Evolutionary conservation across 2,888 invertebrate genomes (phyloP), one percentile per base, ranked within the genome.

Genomic region (Scaptomyza caliginosa): DNA sequence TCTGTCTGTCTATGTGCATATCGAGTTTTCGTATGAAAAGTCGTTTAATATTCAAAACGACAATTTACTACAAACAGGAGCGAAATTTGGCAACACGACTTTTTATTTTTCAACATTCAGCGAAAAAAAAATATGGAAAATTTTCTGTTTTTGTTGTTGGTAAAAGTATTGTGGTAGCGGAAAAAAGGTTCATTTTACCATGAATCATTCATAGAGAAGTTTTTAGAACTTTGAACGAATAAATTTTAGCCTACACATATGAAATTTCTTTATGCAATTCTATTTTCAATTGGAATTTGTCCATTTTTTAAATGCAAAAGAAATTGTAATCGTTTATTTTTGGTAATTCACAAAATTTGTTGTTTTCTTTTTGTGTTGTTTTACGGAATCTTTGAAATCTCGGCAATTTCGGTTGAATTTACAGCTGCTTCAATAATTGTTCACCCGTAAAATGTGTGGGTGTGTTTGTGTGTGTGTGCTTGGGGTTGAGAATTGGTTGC

Each of bases 11-110:
- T 24, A 17, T 40, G 11, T n/a, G 40, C 6, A 19, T 21, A 13
- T 21, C 4, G 39, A 10, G 50, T 26, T 45, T 11, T 52, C 39
- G 62, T 72, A 58, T 72, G 58, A 55, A 67, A 67, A 55, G 42
- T 62, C 51, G 54, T 55, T 67, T 58, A 73, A 58, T 73, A 72
- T 72, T 62, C 56, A 54, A 71, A 71, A 67, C 54, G 57, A 32
- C 58, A 66, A 57, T 54, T 65, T 46, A 50, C 39, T 51, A 38
- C 50, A 49, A 49, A 42, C 57, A 68, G 46, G 46, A 38, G 46
- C 64, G 64, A 55, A 46, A 42, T 30, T 66, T 71, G 58, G 17
- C 30, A 39, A 39, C 7, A 0, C 0, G 2, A 28, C 34, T 17
- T 17, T 57, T 52, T 52, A 7, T 3, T 1, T 39, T 11, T 7